These are phyloP conservation scores for Bellardia pandia DNA, from an alignment of 2,888 invertebrate species.

Conservation along the genomic window DNA sequence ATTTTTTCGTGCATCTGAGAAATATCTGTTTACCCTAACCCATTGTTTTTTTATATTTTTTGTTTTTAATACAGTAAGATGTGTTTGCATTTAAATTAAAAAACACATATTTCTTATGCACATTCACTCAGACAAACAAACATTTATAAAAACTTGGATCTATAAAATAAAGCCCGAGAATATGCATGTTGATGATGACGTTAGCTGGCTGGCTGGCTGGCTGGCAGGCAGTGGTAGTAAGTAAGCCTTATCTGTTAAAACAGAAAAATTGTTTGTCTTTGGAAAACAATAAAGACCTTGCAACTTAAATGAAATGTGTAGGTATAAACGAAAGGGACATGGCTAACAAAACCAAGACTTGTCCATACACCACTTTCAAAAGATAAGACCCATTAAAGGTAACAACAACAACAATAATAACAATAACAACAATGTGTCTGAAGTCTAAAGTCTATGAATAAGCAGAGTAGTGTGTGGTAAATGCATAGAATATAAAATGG, in stretches of 20 bases:
- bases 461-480: constrained; percentile 40
- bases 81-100: constrained; percentile 83
- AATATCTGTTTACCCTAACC: constrained; percentile 18
- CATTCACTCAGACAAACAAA: constrained; percentile 20
- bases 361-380: constrained; percentile 19
- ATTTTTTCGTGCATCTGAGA: not conserved
- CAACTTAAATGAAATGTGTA: constrained; percentile 53
- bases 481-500: constrained; percentile 65
- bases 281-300: constrained; percentile 68
- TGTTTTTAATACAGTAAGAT: constrained; percentile 73
- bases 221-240: not conserved
- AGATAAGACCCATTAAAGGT: constrained; percentile 67
- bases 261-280: constrained; percentile 71
- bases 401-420: constrained; percentile 21
- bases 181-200: constrained; percentile 34
- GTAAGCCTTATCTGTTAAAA: constrained; percentile 67
- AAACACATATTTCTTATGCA: constrained; percentile 81
- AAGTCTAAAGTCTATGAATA: constrained; percentile 28
- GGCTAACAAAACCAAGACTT: constrained; percentile 38
- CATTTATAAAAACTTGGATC: constrained; percentile 10
- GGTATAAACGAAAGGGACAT: constrained; percentile 30
- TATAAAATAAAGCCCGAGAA: not conserved
- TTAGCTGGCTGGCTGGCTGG: constrained; percentile 44
- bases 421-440: constrained; percentile 48
- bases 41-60: not conserved